Evolutionary conservation across 2,888 invertebrate genomes (phyloP).

Genomic region (Charanyca ferruginea): DNA sequence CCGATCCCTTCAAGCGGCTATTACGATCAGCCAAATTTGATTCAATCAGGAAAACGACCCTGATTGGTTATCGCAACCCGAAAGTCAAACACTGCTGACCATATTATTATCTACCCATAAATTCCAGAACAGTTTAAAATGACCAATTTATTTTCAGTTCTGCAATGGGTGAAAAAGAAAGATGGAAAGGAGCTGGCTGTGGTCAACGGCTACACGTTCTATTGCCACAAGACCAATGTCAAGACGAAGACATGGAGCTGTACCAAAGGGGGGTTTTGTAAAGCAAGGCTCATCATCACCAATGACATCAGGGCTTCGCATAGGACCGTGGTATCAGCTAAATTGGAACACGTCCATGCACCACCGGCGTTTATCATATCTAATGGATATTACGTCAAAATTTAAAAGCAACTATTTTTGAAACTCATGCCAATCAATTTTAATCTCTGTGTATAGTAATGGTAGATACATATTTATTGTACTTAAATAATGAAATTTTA

Average conservation of each 20-base stretch:
- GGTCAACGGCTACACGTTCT: conserved; percentile 53
- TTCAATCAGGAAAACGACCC: too few species aligned
- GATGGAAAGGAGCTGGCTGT: conserved; percentile 66
- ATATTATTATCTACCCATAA: background rate
- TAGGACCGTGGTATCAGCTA: conserved; percentile 51
- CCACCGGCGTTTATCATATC: conserved; percentile 56
- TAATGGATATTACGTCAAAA: conserved; percentile 56
- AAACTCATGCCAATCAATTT: conserved; percentile 4
- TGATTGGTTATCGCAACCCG: too few species aligned
- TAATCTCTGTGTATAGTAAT: conserved; percentile 1
- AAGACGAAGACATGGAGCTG: conserved; percentile 56
- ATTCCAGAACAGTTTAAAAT: conserved; percentile 3
- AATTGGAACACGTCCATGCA: conserved; percentile 57
- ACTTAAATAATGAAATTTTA: conserved; percentile 14
- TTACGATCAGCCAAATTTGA: too few species aligned
- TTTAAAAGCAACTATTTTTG: conserved; percentile 19
- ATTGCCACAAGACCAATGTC: conserved; percentile 52
- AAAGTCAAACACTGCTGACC: too few species aligned
- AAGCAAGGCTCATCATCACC: conserved; percentile 52
- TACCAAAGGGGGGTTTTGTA: conserved; percentile 58
- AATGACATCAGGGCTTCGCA: conserved; percentile 36
- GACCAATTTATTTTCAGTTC: conserved; percentile 38
- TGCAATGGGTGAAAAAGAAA: conserved; percentile 49
- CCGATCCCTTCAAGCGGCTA: too few species aligned
- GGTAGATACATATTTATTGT: background rate